Evolutionary conservation across 2,113 vertebrate species (phyloP).

Genomic region (Leucopsar rothschildi): DNA sequence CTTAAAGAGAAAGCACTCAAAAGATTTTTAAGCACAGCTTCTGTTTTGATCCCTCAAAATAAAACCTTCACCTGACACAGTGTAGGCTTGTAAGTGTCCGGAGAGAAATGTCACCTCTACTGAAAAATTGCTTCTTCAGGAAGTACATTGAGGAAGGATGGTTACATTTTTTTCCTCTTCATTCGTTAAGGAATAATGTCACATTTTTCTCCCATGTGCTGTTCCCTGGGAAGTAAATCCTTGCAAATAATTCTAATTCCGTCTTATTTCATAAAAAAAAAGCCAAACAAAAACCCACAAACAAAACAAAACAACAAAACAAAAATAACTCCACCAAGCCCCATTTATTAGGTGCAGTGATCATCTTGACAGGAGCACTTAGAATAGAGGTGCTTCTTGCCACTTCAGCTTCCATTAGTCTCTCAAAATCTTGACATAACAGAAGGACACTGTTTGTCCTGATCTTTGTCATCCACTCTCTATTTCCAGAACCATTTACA

Average conservation of each 20-base stretch:
- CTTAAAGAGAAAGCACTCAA: background rate
- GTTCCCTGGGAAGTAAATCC: background rate
- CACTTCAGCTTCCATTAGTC: background rate
- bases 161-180: background rate
- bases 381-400: background rate
- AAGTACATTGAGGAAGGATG: background rate
- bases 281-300: background rate
- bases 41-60: background rate
- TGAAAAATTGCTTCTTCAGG: background rate
- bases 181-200: background rate
- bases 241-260: background rate
- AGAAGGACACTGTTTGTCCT: background rate
- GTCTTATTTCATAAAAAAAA: background rate
- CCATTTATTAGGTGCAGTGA: background rate
- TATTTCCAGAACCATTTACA: background rate
- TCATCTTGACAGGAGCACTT: background rate
- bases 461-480: background rate
- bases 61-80: background rate
- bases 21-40: background rate
- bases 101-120: background rate
- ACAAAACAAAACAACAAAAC: no score
- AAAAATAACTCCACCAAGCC: background rate
- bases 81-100: background rate
- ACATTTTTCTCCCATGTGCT: background rate
- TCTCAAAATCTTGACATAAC: background rate